These are phyloP conservation scores for Sitophilus oryzae DNA, from an alignment of 1,140 invertebrate species.

Conservation along the genomic window DNA sequence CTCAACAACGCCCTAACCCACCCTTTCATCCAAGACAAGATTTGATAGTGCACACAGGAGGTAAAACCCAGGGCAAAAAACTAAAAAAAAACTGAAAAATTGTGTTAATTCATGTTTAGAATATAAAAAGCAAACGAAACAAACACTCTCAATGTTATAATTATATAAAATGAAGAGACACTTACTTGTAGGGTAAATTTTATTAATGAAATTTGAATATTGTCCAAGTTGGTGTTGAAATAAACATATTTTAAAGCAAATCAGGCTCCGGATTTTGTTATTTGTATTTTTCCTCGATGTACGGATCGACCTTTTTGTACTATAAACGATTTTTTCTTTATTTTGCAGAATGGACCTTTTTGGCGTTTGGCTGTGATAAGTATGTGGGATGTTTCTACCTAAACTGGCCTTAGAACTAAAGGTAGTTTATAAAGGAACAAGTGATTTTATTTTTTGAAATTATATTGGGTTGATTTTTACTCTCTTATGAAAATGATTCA, in stretches of 20 bases:
- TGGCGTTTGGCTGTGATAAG: neutral
- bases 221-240: neutral
- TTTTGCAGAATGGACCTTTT: slow-evolving; percentile 15
- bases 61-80: slow-evolving; percentile 16
- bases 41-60: slow-evolving; percentile 44
- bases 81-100: slow-evolving; percentile 10
- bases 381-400: neutral
- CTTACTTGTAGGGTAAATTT: neutral
- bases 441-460: too few relatives aligned
- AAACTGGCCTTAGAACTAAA: slow-evolving; percentile 11
- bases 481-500: too few relatives aligned
- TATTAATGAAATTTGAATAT: neutral
- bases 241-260: slow-evolving; percentile 6
- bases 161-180: neutral
- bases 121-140: neutral
- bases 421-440: slow-evolving; percentile 20
- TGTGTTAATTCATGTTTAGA: neutral
- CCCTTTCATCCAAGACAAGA: slow-evolving; percentile 94
- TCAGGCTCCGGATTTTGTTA: neutral
- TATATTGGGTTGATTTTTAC: too few relatives aligned
- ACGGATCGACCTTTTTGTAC: slow-evolving; percentile 7
- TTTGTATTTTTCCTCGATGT: too few relatives aligned
- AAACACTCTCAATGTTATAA: neutral
- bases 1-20: slow-evolving; percentile 92
- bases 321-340: slow-evolving; percentile 13